Base-by-base conservation (phyloP, 2,113 vertebrate genomes). In the Eulemur rufifrons region DNA sequence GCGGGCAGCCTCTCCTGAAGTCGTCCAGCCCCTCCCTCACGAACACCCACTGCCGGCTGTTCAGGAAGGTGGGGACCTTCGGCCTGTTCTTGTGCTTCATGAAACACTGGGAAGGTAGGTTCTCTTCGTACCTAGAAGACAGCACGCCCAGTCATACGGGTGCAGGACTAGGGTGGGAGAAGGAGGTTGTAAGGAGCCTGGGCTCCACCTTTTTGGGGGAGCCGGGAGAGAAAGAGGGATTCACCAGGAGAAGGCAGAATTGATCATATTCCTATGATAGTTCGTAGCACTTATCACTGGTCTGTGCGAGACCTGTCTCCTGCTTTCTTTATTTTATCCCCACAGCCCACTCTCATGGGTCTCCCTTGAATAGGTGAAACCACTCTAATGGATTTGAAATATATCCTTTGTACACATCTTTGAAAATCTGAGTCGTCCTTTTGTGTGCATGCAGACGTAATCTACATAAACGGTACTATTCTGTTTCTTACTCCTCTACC, bases 41-140 rank as follows among this genome's bases (percentile, higher is more conserved):
- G 81, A 99, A 99, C 23, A 92, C 78, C 97, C 98, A 99, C 27
- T 23, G 37, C 81, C 45, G 85, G 68, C 97, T 84, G 47, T 98
- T 97, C 8, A 98, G 93, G 1, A 95, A 88, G n/a, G 91, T 90
- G 0, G 86, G 97, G 32, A 96, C 61, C 10, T 80, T 94, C 37
- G 82, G 92, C 91, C 95, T 97, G 68, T 92, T 84, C 50, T 59
- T 93, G 6, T 27, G 47, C 12, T 68, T 32, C 64, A 95, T 96
- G 5, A 98, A 97, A 68, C 93, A 96, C 94, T 97, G 98, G 39
- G 94, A 98, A 52, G 98, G 97, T 17, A 98, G 86, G 81, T 96
- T 98, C 96, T 99, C 98, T 85, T 97, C 98, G 96, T 98, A 99
- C 98, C 98, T 99, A 95, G 59, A 94, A 94, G 78, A 92, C 76